Conservation (phyloP, 2,888 invertebrate genomes). For the Craniophora ligustri region DNA sequence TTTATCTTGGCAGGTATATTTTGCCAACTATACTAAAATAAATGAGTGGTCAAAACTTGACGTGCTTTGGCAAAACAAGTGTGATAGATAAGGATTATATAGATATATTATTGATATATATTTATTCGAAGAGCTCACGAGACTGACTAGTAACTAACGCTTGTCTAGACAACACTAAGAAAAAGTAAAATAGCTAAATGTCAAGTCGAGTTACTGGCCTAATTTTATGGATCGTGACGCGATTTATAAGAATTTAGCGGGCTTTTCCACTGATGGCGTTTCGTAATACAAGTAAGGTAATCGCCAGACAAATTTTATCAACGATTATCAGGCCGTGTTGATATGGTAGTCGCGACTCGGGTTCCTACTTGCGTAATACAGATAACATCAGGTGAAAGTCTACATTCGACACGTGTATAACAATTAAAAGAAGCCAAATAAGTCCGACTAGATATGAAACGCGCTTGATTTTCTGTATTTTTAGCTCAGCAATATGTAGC, state of each 20-base stretch:
- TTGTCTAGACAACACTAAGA: background rate
- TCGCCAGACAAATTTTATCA: background rate
- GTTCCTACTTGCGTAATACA: background rate
- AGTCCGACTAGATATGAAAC: no score
- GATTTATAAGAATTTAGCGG: background rate
- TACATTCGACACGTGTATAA: no score
- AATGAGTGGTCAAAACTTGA: conserved; percentile 17
- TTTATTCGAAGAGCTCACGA: conserved; percentile 29
- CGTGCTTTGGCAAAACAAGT: conserved; percentile 17
- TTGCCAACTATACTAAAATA: background rate
- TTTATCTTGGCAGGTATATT: conserved; percentile 27
- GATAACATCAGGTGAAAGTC: background rate
- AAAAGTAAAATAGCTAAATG: no score
- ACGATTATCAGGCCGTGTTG: background rate
- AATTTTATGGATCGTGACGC: no score
- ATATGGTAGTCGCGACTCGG: background rate
- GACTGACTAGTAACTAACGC: conserved; percentile 14
- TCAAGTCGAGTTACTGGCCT: no score
- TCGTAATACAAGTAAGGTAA: background rate
- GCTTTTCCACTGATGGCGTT: background rate
- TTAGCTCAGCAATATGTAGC: no score
- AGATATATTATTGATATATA: conserved; percentile 16
- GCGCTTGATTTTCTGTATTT: no score
- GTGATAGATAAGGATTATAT: no score
- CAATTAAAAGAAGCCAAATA: no score